Base-by-base conservation (phyloP, 35 echinoderm and acorn worm genomes). In the Stichopus chloronotus region DNA sequence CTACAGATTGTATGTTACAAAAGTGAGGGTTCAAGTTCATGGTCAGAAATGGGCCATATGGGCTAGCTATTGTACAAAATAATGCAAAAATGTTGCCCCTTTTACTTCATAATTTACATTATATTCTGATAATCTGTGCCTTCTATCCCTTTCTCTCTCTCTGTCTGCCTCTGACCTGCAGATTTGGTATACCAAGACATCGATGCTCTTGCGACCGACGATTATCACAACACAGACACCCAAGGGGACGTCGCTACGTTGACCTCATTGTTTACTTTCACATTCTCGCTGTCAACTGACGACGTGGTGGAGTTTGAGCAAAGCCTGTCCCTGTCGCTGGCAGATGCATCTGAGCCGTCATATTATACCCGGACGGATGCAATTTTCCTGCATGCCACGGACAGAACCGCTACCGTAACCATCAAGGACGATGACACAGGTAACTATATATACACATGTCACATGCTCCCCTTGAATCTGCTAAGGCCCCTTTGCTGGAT, bases 361-460 rank as follows among this genome's bases (percentile, higher is more conserved):
- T 11, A 3, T 87, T 87, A 24, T 55, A 22, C 30, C 56, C 53
- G 84, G 17, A 19, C 56, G 7, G 55, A 59, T 2, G 54, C 84
- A 10, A 59, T 87, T 57, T 87, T 59, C 56, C 59, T 87, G 8
- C 52, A 16, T 16, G 13, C 17, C 6, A 17, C 56, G 7, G 7
- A 6, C 14, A 19, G 56, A 60, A 87, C 84, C 2, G n/a, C 84
- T 5, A 87, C 56, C 9, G 56, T 87, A 6, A 87, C 84, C 14
- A 87, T 87, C 84, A 87, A 87, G 84, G 84, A 87, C 20, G 84
- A 87, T 20, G 84, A 87, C 59, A 87, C 84, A 58, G 59, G 84
- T 87, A 56, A 43, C 11, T 43, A 3, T 43, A 43, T 3, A 43
- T 43, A 43, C 30, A 43, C 30, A 43, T 43, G 30, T 43, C 30